Evolutionary conservation across 2,113 vertebrate genomes (phyloP), one percentile per base, ranked within the genome.

Genomic region (Microcebus ravelobensis): DNA sequence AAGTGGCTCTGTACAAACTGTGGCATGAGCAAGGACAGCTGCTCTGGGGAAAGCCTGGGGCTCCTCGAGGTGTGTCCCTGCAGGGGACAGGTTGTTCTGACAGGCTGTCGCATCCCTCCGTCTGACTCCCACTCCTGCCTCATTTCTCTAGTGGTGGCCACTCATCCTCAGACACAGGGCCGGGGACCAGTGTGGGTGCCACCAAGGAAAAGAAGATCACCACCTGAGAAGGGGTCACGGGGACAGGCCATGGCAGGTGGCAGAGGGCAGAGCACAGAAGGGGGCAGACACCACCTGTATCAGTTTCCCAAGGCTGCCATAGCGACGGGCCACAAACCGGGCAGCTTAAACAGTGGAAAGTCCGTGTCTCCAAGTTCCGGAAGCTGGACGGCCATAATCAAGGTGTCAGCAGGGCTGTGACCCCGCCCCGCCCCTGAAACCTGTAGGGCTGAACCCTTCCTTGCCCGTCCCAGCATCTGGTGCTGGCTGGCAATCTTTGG

Each of bases 1-100:
- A 48, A 4, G 36, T 1, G 0, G 45, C 13, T 36, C n/a, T 52
- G 34, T 55, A 29, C 0, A 11, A 34, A 70, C 0, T 8, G 1
- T 0, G 18, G 20, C 25, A 15, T 18, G 25, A 63, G 71, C 23
- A 8, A 45, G 23, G 20, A 27, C 11, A 52, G n/a, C 34, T 36
- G 59, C 76, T 0, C 0, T 3, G 25, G 23, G 61, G 1, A 76
- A 39, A 63, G 70, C 42, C 1, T 2, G 6, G 45, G 25, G 14
- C 23, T 55, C 36, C 88, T 70, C 25, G 2, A 5, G 29, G n/a
- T 11, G 5, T 39, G 52, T 70, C 39, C 15, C 31, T 13, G 14
- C 45, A n/a, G 52, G 45, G 20, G 34, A 42, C 6, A 34, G 12
- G 42, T 13, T 23, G 8, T n/a, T 83, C 63, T 89, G 29, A 84